Evolutionary conservation across 2,797 vertebrate species (phyloP).

Genomic region (Limosa lapponica): DNA sequence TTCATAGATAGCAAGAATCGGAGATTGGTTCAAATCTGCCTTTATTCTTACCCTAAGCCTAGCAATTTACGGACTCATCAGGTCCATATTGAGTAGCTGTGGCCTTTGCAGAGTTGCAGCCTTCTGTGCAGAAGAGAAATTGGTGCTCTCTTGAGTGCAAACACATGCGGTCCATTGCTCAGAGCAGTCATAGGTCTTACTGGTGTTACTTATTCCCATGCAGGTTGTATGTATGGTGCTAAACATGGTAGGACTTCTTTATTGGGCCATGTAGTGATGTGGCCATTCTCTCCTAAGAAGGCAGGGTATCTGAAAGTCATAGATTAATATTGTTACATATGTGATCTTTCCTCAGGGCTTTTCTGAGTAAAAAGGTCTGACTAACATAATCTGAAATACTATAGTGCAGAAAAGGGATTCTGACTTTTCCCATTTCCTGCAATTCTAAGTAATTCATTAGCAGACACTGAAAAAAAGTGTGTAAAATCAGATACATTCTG

Average conservation of each 20-base stretch:
- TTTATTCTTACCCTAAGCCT: not conserved
- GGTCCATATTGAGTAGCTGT: fast-evolving
- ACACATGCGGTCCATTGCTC: fast-evolving
- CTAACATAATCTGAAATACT: not conserved
- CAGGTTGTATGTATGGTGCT: not conserved
- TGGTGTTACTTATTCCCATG: not conserved
- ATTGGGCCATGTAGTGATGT: not conserved
- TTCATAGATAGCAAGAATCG: not conserved
- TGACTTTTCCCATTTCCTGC: not conserved
- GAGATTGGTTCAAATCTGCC: not conserved
- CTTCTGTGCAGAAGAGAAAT: not conserved
- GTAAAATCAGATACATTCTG: not conserved
- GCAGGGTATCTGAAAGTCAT: not conserved
- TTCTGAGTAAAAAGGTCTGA: not conserved
- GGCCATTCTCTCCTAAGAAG: not conserved
- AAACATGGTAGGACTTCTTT: not conserved
- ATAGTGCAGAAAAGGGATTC: not conserved
- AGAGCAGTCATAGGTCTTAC: not conserved
- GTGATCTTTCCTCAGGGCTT: not conserved
- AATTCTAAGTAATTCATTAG: not conserved
- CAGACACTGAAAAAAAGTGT: not conserved
- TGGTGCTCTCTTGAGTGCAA: not conserved
- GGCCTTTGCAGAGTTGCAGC: not conserved
- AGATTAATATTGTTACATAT: not conserved
- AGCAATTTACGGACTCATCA: not conserved